Conservation (phyloP, 2,888 invertebrate genomes). For the Acleris holmiana region DNA sequence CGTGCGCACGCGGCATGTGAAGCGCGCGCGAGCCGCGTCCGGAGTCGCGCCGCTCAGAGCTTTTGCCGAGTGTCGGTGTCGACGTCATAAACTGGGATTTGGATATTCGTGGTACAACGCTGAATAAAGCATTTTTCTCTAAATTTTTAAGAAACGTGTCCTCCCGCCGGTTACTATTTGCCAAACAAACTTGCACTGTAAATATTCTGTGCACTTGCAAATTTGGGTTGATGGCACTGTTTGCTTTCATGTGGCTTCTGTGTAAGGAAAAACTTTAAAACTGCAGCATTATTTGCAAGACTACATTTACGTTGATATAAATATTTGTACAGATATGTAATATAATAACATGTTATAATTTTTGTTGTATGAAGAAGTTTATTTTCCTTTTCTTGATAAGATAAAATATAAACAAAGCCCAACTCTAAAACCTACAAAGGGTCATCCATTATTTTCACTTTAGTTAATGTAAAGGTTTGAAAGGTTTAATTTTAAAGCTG, state of each 20-base stretch:
- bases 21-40: background rate
- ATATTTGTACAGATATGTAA: too few relatives aligned
- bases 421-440: too few relatives aligned
- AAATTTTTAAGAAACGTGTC: conserved; percentile 14
- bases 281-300: background rate
- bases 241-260: conserved; percentile 21
- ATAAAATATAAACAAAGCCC: too few relatives aligned
- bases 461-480: too few relatives aligned
- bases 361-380: too few relatives aligned
- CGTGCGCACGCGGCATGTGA: conserved; percentile 48
- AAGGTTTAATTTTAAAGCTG: too few relatives aligned
- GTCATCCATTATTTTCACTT: too few relatives aligned
- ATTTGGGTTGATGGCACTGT: conserved; percentile 20
- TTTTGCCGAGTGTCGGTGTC: background rate
- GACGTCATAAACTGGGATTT: background rate
- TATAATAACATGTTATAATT: too few relatives aligned
- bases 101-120: background rate
- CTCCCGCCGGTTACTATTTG: conserved; percentile 20
- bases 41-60: background rate
- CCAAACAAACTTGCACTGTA: conserved; percentile 19
- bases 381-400: too few relatives aligned
- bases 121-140: background rate
- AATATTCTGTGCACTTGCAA: conserved; percentile 25
- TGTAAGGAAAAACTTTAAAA: background rate
- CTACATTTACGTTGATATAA: background rate